Base-by-base conservation (phyloP, 2,797 vertebrate species). In the Sebastes matsubarae region DNA sequence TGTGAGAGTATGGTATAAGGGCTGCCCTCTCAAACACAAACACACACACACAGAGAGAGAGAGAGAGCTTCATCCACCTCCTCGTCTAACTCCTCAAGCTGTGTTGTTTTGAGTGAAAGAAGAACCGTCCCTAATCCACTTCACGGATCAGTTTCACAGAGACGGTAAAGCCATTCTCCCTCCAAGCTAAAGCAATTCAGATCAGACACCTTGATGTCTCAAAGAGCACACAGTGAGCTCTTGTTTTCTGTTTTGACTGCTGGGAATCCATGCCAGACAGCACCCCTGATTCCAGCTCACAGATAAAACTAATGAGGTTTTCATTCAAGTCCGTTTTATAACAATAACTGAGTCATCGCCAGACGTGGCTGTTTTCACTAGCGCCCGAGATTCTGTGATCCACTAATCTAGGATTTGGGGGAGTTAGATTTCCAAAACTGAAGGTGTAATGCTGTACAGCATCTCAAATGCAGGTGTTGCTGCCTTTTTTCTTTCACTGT, bases 201-300 rank as follows among this genome's bases (percentile, higher is more conserved):
- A 95, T 95, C 92, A 94, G 94, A 94, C 93, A 95, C 94, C 93
- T 94, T 94, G 94, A 95, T 95, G 93, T 95, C 94, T 95, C 93
- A 93, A 94, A 94, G 91, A 95, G 91, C 91, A 92, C 93, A 94
- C 92, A 93, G 93, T 93, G 93, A 94, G 94, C 94, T 94, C 92
- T 94, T 95, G 93, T 95, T 95, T 95, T 95, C 94, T 95, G 92
- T 95, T 95, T 94, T 94, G 94, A 94, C 94, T 94, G 94, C 92
- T 92, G 92, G 91, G 92, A 94, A 93, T 91, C 93, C 91, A 92
- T 86, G 92, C 93, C 92, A 94, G 93, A 94, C 93, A 92, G 91
- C 89, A 90, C 85, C 89, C 88, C 92, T 91, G 92, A 94, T 95
- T 94, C 91, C 93, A 91, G 88, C 92, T 92, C 90, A 94, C 88